Evolutionary conservation across 2,113 vertebrate genomes (phyloP), one percentile per base, ranked within the genome.

Genomic region (Hippopotamus amphibius): DNA sequence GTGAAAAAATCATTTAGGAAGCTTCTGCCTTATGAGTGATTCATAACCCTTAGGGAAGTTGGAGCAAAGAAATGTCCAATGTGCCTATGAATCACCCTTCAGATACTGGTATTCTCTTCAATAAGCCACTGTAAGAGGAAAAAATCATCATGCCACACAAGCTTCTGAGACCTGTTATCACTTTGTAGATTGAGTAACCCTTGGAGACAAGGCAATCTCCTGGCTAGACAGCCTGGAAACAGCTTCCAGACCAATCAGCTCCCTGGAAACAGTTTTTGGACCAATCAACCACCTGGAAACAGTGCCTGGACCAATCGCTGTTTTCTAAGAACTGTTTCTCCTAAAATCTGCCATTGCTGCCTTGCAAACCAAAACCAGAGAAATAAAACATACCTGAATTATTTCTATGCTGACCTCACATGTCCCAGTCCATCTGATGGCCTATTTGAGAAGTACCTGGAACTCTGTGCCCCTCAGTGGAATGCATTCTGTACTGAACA

Each of bases 171-270:
- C 97, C 90, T 19, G 5, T 94, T 97, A 84, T 80, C 86, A 90
- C 80, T 92, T 74, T 77, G 82, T 88, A 96, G 57, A 95, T 71
- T 84, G 91, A 97, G 93, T 93, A 96, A 97, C 83, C 96, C 96
- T 97, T 88, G 95, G 96, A 98, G 95, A 98, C 95, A 65, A 97
- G 59, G 96, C 88, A 88, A 65, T 93, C 88, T 92, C 76, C 66
- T 79, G 81, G 68, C 91, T 93, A 87, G 66, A 88, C 82, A 91
- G 94, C 92, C 88, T 98, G 46, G 93, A 98, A 97, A 97, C 97
- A 96, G 95, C 93, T 74, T 79, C 63, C 63, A 59, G 84, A 93
- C 97, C 95, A 97, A 97, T 97, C 88, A 80, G 19, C 66, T 55
- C 50, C 92, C 85, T 96, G n/a, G 96, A 97, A 98, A 91, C 91